A percentile compares a stretch with the other conserved stretches of the same genome.
Evolutionary conservation across 2,113 vertebrate species (phyloP).

Genomic region (Typhlomys cinereus): DNA sequence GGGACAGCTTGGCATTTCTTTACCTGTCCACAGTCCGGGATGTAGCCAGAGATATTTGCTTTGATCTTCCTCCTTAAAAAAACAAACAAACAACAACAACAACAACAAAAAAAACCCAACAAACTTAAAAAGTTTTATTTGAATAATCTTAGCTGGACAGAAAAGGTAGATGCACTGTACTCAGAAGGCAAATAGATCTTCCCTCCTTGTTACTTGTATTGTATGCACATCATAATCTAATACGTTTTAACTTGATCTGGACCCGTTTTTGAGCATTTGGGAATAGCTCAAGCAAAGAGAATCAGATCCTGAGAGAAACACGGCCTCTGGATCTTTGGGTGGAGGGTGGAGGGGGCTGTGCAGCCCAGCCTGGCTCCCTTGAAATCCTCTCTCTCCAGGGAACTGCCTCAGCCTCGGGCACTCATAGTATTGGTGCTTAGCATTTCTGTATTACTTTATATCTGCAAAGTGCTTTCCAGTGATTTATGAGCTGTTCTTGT

Average conservation of each 20-base stretch:
- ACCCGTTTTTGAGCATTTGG: background rate
- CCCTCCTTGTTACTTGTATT: background rate
- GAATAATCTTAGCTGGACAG: too few relatives aligned
- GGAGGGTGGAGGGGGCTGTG: background rate
- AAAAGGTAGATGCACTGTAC: too few relatives aligned
- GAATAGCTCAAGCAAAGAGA: background rate
- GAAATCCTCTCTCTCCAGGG: conserved; percentile 48
- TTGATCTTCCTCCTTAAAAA: too few relatives aligned
- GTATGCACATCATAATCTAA: background rate
- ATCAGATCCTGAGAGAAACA: background rate
- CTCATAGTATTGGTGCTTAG: conserved; percentile 68
- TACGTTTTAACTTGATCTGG: background rate
- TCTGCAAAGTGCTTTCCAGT: conserved; percentile 78
- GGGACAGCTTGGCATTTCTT: conserved; percentile 61
- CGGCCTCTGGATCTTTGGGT: background rate
- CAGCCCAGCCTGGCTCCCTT: background rate
- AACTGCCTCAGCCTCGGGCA: conserved; percentile 39
- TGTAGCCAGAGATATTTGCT: too few relatives aligned
- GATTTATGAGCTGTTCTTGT: conserved; percentile 78
- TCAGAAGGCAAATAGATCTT: background rate
- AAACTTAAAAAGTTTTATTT: too few relatives aligned
- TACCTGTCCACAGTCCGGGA: background rate
- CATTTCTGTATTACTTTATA: conserved; percentile 79
- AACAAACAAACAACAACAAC: too few relatives aligned
- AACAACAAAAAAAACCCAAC: too few relatives aligned